Conservation (phyloP, 2,888 invertebrate genomes). For the Ashinkailepas kermadecensis region DNA sequence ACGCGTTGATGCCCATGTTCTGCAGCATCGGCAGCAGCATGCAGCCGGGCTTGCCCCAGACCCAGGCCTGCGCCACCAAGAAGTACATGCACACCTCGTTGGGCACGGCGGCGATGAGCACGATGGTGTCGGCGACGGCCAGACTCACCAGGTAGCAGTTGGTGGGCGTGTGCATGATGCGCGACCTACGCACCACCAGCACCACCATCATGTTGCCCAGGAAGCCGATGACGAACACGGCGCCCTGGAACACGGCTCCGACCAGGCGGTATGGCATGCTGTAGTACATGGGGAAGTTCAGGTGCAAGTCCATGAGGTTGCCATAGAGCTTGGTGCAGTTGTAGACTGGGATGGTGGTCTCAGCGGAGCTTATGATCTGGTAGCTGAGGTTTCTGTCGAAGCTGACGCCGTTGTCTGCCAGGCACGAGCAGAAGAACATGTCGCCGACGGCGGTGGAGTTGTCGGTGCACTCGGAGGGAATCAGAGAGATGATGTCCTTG, state of each 20-base stretch:
- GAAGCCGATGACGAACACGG: conserved; percentile 49
- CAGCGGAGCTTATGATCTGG: neutral
- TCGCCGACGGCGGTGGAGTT: neutral
- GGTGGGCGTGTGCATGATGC: conserved; percentile 52
- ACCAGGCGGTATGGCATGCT: conserved; percentile 44
- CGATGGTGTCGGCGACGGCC: conserved; percentile 52
- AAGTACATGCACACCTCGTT: conserved; percentile 49
- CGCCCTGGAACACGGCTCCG: conserved; percentile 47
- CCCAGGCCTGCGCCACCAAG: conserved; percentile 48
- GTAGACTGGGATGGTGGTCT: neutral
- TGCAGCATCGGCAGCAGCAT: conserved; percentile 50
- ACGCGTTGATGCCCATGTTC: conserved; percentile 54
- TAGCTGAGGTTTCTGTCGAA: neutral
- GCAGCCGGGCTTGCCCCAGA: conserved; percentile 49
- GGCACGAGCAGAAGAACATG: neutral
- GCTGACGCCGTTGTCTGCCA: neutral
- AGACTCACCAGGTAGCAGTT: conserved; percentile 56
- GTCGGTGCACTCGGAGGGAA: neutral
- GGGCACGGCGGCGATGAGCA: conserved; percentile 51
- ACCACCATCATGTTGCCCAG: conserved; percentile 52
- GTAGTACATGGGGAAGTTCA: conserved; percentile 41
- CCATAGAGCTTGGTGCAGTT: neutral
- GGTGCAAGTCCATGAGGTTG: neutral
- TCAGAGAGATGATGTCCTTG: neutral
- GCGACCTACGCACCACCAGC: conserved; percentile 46